Base-by-base conservation (phyloP, 2,113 vertebrate genomes). In the Arothron firmamentum region DNA sequence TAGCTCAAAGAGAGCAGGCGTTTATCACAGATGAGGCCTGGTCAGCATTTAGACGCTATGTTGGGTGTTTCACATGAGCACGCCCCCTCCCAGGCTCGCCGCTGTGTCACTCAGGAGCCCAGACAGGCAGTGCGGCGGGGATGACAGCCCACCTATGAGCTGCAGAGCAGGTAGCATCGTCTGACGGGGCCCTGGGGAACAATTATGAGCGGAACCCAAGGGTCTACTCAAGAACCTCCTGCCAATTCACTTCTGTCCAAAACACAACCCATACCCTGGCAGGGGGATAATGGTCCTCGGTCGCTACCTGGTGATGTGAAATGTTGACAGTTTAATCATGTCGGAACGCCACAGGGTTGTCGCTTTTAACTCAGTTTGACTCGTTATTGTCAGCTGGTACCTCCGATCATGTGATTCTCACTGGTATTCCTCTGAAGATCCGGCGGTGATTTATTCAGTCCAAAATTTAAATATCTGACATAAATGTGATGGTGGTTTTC, bases 71-170 rank as follows among this genome's bases (percentile, higher is more conserved):
- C n/a, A n/a, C n/a, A n/a, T n/a, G n/a, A n/a, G n/a, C n/a, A n/a
- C n/a, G n/a, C n/a, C n/a, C n/a, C n/a, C n/a, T n/a, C n/a, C n/a
- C n/a, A n/a, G n/a, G n/a, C n/a, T n/a, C n/a, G 63, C 63, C 16
- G 49, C 53, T 28, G 62, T 77, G 81, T 83, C 78, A 78, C 70
- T 84, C 79, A 75, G 47, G 45, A 52, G 58, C 57, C 67, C 56
- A 79, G 70, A 79, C 79, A 79, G 72, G 60, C 75, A 61, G 56
- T 10, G 52, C 55, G 55, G 64, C n/a, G 25, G 38, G 62, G 57
- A 77, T 77, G 82, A 82, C 80, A 79, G 72, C 70, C 61, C 38
- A 0, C 49, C 62, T 80, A 70, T 53, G 59, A 74, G 75, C 74
- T 62, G 48, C 66, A 55, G 72, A 72, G 58, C 60, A 79, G 72